Evolutionary conservation across 2,113 vertebrate genomes (phyloP), one percentile per base, ranked within the genome.

Genomic region (Eleginops maclovinus): DNA sequence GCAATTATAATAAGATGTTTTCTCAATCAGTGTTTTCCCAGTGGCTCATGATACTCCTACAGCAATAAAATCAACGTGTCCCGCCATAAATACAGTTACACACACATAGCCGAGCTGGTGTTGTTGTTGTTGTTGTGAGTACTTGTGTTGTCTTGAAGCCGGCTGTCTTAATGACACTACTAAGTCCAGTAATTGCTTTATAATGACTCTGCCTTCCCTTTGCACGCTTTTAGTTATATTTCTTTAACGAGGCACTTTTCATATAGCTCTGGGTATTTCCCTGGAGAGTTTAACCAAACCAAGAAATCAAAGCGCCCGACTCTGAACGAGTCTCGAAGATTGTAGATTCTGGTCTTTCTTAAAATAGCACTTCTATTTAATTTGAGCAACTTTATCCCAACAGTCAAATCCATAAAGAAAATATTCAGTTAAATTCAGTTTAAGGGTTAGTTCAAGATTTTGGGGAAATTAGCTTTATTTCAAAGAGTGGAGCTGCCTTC

Each of bases 121-220:
- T 51, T 71, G 60, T 55, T 79, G 64, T 75, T 50, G 49, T 54
- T 60, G 36, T 63, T 4, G 41, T 54, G 54, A 31, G 31, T 7
- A 59, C 61, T 77, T 13, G 5, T 58, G 7, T 4, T 46, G 26
- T 79, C 82, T 80, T 74, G 50, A 22, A 79, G 75, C 64, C 79
- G 50, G 12, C 28, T 71, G 47, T 81, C 73, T 68, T 85, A 63
- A 85, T 84, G 68, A 82, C 79, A 70, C 60, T 26, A 6, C 60
- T 50, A 72, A 54, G 36, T 69, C 72, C 72, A 70, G 46, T 83
- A 85, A 83, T 85, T 77, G 60, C 66, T 85, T 84, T 68, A 76
- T 78, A 88, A 84, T 73, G 56, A 81, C 74, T 84, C 78, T 69
- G 60, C 53, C 21, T 71, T 71, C 68, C 22, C 50, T 31, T 31